A percentile compares a stretch with the other conserved stretches of the same genome.
phyloP scores from a whole-genome alignment of 35 echinoderm and acorn worm species.

The Apostichopus parvimensis region DNA sequence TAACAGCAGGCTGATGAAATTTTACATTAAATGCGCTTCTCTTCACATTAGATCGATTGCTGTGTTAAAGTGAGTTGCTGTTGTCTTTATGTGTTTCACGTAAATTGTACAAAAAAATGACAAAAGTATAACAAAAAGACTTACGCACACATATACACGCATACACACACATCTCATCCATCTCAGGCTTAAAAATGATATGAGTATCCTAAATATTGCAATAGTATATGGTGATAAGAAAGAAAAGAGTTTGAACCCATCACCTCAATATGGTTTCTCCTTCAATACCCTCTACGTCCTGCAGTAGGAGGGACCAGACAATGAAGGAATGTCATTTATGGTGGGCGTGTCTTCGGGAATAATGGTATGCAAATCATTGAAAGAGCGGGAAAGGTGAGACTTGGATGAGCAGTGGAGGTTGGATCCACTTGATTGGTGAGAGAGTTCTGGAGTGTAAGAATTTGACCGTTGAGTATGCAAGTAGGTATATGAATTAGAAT shows the following conservation, averaged over 20 bases:
- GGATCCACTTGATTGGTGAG: slow-evolving; percentile 20
- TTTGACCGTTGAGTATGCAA: slow-evolving; percentile 29
- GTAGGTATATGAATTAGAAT: slow-evolving; percentile 28
- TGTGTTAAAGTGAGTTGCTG: no score
- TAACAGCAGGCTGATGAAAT: no score
- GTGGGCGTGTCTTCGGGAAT: slow-evolving; percentile 8
- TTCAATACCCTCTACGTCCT: not conserved
- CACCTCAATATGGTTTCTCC: not conserved
- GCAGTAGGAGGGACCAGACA: not conserved
- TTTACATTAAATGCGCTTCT: no score
- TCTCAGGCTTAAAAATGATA: no score
- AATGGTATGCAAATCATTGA: slow-evolving; percentile 40
- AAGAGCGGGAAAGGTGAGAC: not conserved
- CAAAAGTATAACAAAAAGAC: no score
- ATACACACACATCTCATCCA: no score
- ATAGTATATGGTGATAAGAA: not conserved
- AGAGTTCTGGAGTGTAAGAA: slow-evolving; percentile 24
- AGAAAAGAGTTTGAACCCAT: slow-evolving; percentile 12
- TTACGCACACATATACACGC: no score
- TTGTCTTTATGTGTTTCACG: no score
- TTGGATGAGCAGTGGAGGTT: slow-evolving; percentile 7
- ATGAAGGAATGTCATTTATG: slow-evolving; percentile 10
- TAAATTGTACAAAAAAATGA: no score
- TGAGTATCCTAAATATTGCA: no score
- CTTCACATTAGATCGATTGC: no score